These are phyloP conservation scores for Musca vetustissima DNA, from an alignment of 1,140 invertebrate genomes.

Conservation along the genomic window DNA sequence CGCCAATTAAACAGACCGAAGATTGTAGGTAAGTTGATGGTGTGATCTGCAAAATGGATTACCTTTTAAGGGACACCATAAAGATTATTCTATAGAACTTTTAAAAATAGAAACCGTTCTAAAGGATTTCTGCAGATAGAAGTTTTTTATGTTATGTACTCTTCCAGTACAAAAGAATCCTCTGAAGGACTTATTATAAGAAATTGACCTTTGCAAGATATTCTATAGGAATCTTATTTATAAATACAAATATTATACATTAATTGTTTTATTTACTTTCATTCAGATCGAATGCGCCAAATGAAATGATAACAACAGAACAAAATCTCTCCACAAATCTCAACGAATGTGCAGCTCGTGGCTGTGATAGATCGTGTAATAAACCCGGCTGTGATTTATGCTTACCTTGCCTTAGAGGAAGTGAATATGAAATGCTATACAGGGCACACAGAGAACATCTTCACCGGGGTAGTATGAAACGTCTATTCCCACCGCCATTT, in stretches of 20 bases:
- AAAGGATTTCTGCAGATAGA: background rate
- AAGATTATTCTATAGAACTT: constrained; percentile 24
- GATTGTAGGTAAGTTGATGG: constrained; percentile 12
- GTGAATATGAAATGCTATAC: constrained; percentile 61
- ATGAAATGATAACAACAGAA: constrained; percentile 72
- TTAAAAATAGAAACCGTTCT: background rate
- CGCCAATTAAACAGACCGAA: constrained; percentile 25
- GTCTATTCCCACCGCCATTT: constrained; percentile 78
- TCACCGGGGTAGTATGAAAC: constrained; percentile 73
- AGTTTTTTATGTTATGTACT: no score
- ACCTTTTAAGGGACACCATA: no score
- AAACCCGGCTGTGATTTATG: constrained; percentile 76
- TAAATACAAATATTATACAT: no score
- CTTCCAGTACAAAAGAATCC: no score
- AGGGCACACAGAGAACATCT: constrained; percentile 78
- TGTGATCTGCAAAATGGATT: background rate
- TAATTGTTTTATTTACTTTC: no score
- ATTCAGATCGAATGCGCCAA: constrained; percentile 55
- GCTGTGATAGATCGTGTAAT: constrained; percentile 67
- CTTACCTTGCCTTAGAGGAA: constrained; percentile 70
- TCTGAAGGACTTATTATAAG: no score
- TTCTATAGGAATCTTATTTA: no score
- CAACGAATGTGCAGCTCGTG: constrained; percentile 65
- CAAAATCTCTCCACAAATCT: constrained; percentile 81
- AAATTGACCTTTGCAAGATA: no score